Evolutionary conservation across 2,888 invertebrate species (phyloP).

Genomic region (Euproctis similis): DNA sequence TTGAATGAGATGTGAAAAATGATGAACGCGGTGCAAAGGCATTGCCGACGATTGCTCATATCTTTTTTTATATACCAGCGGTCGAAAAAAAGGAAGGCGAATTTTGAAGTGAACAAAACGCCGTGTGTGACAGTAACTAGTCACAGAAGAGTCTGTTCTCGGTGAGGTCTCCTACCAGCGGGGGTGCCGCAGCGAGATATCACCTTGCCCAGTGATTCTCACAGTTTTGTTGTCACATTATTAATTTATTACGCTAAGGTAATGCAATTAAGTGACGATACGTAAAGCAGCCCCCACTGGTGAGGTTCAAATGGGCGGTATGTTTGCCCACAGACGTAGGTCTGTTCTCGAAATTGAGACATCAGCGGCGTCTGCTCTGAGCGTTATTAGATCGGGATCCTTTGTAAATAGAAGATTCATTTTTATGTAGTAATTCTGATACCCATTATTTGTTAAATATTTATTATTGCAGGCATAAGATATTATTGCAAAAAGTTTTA

Average conservation of each 20-base stretch:
- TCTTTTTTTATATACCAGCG: constrained; percentile 35
- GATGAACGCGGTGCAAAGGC: constrained; percentile 65
- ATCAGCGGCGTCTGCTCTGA: constrained; percentile 50
- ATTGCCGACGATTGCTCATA: constrained; percentile 52
- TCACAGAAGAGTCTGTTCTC: constrained; percentile 30
- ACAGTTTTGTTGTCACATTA: constrained; percentile 68
- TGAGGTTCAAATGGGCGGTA: constrained; percentile 53
- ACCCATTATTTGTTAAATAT: too few species aligned
- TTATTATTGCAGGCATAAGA: too few species aligned
- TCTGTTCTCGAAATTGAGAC: constrained; percentile 67
- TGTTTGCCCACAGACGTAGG: constrained; percentile 60
- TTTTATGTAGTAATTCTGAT: too few species aligned
- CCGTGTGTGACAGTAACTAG: constrained; percentile 56
- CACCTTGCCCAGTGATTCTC: constrained; percentile 54
- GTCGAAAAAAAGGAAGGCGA: constrained; percentile 47
- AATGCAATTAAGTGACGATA: constrained; percentile 31
- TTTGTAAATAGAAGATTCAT: too few species aligned
- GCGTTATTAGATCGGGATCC: constrained; percentile 42
- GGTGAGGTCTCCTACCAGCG: constrained; percentile 63
- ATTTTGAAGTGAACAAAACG: constrained; percentile 62
- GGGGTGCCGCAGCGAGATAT: constrained; percentile 40
- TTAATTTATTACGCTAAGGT: constrained; percentile 66
- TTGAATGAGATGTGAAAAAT: constrained; percentile 77
- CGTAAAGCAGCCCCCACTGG: constrained; percentile 40
- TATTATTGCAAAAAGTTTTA: too few species aligned